Conservation (phyloP, 2,113 vertebrate species). For the Otolemur garnettii region DNA sequence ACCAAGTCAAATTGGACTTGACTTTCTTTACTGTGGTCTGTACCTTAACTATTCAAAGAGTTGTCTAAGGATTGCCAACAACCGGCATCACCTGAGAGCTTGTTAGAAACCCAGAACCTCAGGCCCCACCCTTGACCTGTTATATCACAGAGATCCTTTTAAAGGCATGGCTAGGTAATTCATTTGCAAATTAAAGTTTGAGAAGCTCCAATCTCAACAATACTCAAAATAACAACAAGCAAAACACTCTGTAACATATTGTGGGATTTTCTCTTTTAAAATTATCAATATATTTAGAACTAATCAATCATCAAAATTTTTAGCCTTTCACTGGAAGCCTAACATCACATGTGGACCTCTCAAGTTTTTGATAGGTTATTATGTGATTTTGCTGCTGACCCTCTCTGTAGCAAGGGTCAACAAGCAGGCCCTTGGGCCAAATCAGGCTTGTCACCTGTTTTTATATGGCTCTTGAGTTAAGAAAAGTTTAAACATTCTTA, state of each 20-base stretch:
- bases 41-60: neutral
- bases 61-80: neutral
- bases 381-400: neutral
- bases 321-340: neutral
- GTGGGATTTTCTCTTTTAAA: neutral
- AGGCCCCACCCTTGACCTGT: fast-evolving
- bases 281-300: neutral
- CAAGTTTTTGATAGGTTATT: neutral
- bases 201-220: neutral
- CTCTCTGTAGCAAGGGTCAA: neutral
- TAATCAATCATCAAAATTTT: neutral
- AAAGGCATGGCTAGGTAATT: neutral
- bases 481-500: neutral
- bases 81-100: fast-evolving
- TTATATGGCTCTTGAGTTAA: neutral
- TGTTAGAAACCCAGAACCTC: neutral
- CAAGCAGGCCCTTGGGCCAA: neutral
- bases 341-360: neutral
- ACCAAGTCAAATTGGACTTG: neutral
- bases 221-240: neutral
- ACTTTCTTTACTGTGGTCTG: neutral
- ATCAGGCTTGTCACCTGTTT: neutral
- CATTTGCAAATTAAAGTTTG: neutral
- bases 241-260: neutral
- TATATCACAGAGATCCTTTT: neutral